These are phyloP conservation scores for Omphaloscelis lunosa DNA, from an alignment of 2,888 invertebrate species.

Conservation along the genomic window DNA sequence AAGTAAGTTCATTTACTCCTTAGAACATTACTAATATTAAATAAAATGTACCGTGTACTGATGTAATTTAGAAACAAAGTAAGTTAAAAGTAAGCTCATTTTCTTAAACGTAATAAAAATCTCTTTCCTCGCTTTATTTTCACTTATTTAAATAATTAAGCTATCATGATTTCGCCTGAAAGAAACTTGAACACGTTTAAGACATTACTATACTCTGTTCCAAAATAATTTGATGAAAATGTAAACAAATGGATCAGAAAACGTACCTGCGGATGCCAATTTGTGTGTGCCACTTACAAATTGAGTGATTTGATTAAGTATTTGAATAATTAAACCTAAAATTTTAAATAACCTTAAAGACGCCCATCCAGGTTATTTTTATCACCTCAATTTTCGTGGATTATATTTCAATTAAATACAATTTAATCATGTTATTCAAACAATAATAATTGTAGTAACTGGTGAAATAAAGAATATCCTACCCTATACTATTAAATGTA, in stretches of 20 bases:
- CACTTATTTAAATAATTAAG: constrained; percentile 37
- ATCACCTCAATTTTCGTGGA: neutral
- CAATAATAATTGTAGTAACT: too few species aligned
- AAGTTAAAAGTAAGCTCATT: constrained; percentile 21
- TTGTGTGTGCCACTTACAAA: too few species aligned
- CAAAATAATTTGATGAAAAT: neutral
- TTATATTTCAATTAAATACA: neutral
- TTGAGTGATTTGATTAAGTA: too few species aligned
- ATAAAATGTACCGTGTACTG: neutral
- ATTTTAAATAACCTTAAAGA: too few species aligned
- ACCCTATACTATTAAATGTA: too few species aligned
- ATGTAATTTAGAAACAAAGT: constrained; percentile 35
- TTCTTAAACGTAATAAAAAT: constrained; percentile 31
- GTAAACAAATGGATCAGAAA: neutral
- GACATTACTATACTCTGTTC: constrained; percentile 1
- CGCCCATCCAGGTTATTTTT: neutral
- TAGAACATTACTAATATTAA: neutral
- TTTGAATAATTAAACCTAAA: too few species aligned
- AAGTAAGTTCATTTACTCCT: too few species aligned
- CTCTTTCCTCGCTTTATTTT: constrained; percentile 22
- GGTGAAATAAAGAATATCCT: too few species aligned
- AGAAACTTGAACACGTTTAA: constrained; percentile 22
- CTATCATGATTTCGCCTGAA: constrained; percentile 9
- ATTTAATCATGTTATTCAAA: too few species aligned
- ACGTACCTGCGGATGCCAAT: too few species aligned